A percentile compares a stretch with the other conserved stretches of the same genome.
Evolutionary conservation across 2,113 vertebrate species (phyloP).

Genomic region (Odocoileus virginianus): DNA sequence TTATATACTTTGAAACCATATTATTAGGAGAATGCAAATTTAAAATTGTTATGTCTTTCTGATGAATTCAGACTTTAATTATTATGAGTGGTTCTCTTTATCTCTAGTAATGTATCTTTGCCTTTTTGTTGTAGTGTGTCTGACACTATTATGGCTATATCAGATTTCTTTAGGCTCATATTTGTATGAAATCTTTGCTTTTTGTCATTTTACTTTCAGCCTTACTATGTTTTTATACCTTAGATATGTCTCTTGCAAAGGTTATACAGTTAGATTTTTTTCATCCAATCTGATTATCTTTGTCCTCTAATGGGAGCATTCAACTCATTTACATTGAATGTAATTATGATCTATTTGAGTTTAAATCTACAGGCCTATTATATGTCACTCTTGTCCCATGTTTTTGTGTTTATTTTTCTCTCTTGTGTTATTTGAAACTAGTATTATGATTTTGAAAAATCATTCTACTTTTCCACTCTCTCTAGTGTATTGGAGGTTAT

Average conservation of each 20-base stretch:
- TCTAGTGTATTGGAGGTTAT: background rate
- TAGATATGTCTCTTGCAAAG: background rate
- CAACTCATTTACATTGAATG: background rate
- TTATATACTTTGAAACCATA: background rate
- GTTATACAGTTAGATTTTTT: conserved; percentile 17
- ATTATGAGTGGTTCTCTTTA: background rate
- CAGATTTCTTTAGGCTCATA: conserved; percentile 3
- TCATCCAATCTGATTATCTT: background rate
- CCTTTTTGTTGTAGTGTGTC: background rate
- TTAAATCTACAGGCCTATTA: conserved; percentile 20
- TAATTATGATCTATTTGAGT: background rate
- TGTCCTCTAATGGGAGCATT: conserved; percentile 23
- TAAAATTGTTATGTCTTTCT: background rate
- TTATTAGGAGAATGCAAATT: background rate
- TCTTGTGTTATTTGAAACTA: conserved; percentile 3
- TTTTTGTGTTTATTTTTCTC: conserved; percentile 7
- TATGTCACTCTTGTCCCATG: background rate
- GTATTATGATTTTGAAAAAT: background rate
- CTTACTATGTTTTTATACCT: conserved; percentile 18
- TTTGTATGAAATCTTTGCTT: background rate
- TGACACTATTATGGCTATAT: background rate
- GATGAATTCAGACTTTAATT: background rate
- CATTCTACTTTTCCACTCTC: background rate
- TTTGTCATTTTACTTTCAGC: conserved; percentile 2
- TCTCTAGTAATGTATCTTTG: background rate